phyloP scores from a whole-genome alignment of 2,113 vertebrate genomes.

The Caranx melampygus region DNA sequence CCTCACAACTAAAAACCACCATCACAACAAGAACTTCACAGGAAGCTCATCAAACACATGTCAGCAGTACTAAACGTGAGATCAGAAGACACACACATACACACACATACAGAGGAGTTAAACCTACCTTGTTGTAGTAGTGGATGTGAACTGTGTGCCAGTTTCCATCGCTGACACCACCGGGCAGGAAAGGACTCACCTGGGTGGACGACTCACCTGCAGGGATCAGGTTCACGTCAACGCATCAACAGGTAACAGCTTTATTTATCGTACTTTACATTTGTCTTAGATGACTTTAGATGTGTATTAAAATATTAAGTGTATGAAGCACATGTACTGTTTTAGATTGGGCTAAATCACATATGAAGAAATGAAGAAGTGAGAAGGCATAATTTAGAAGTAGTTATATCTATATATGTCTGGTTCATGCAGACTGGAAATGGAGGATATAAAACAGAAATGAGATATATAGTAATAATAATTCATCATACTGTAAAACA shows the following conservation, averaged over 20 bases:
- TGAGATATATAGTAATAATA: no score
- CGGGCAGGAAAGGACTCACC: constrained; percentile 91
- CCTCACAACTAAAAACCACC: constrained; percentile 15
- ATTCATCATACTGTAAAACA: no score
- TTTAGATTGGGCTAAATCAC: no score
- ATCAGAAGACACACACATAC: constrained; percentile 14
- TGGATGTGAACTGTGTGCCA: constrained; percentile 96
- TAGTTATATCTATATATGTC: no score
- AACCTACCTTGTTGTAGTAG: constrained; percentile 97
- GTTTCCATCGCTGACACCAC: constrained; percentile 94
- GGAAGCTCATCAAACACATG: constrained; percentile 6
- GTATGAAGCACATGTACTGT: no score
- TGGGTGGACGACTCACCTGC: constrained; percentile 95
- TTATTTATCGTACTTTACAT: background rate
- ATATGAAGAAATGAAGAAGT: no score
- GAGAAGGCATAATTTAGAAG: no score
- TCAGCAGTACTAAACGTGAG: background rate
- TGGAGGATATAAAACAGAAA: no score
- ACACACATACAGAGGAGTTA: background rate
- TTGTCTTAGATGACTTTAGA: background rate
- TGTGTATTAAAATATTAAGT: background rate
- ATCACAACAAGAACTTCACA: background rate
- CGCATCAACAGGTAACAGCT: background rate
- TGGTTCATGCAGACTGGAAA: no score
- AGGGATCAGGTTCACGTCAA: constrained; percentile 26